Conservation (phyloP, 2,113 vertebrate species). For the Pardalotus punctatus region DNA sequence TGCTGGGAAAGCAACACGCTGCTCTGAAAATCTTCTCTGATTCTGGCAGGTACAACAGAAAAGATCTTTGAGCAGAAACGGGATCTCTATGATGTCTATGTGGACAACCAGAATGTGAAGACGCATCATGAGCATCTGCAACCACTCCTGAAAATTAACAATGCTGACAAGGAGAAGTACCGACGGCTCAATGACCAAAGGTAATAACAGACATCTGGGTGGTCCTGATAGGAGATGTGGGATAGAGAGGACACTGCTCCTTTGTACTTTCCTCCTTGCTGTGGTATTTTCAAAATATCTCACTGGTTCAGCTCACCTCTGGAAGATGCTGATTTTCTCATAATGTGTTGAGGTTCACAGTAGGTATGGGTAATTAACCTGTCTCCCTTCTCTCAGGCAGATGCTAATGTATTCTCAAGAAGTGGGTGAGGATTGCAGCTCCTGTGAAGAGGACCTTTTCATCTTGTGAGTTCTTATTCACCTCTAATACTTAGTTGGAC, state of each 20-base stretch:
- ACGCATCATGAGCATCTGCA: constrained; percentile 88
- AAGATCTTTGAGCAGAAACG: constrained; percentile 98
- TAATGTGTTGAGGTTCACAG: neutral
- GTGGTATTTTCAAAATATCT: neutral
- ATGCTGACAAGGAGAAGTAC: constrained; percentile 91
- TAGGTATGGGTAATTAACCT: neutral
- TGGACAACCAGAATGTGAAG: constrained; percentile 99
- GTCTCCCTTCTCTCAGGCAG: constrained; percentile 77
- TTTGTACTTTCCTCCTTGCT: neutral
- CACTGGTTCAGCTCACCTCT: neutral
- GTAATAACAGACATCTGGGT: constrained; percentile 51
- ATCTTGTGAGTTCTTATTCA: constrained; percentile 91
- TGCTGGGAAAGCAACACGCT: neutral
- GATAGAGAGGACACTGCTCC: neutral
- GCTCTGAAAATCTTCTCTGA: neutral
- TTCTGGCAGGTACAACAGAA: constrained; percentile 89
- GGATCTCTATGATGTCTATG: constrained; percentile 91
- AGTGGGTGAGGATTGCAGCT: constrained; percentile 86
- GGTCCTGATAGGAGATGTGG: neutral
- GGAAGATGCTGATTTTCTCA: neutral
- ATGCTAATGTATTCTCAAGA: constrained; percentile 95
- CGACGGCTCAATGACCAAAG: constrained; percentile 94
- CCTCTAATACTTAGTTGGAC: neutral
- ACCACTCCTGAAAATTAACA: constrained; percentile 89
- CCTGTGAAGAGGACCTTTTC: constrained; percentile 96